A percentile compares a stretch with the other conserved stretches of the same genome.
Conservation (phyloP, 2,113 vertebrate species). For the Brachyhypopomus gauderio region DNA sequence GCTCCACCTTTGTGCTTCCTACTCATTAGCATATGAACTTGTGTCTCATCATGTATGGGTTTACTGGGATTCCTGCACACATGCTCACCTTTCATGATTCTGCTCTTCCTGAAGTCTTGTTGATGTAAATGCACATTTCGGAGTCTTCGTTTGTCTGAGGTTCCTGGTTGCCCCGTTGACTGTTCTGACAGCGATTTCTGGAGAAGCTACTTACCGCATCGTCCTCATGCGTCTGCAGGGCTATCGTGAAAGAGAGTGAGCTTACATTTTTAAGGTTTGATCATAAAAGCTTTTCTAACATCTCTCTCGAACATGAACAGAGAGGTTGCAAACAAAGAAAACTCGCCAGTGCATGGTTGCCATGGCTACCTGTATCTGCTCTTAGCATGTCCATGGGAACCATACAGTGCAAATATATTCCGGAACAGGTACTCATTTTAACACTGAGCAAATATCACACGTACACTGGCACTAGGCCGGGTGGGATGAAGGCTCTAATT, state of each 20-base stretch:
- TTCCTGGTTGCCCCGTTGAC: neutral
- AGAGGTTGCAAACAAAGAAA: constrained; percentile 31
- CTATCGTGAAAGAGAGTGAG: neutral
- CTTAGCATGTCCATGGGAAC: constrained; percentile 28
- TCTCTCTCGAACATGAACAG: constrained; percentile 19
- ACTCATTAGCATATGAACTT: neutral
- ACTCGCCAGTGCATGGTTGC: constrained; percentile 32
- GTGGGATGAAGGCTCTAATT: constrained; percentile 20
- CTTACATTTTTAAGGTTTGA: constrained; percentile 40
- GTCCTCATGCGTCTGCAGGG: no score
- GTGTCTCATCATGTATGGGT: neutral
- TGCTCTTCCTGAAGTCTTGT: no score
- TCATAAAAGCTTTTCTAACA: constrained; percentile 36
- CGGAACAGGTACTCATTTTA: constrained; percentile 36
- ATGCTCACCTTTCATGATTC: no score
- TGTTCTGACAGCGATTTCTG: neutral
- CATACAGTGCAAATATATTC: constrained; percentile 42
- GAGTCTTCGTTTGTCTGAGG: no score
- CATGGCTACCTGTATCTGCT: constrained; percentile 16
- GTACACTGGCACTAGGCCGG: neutral
- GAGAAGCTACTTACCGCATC: neutral
- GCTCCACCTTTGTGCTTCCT: neutral
- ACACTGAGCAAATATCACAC: constrained; percentile 13
- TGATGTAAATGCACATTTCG: no score
- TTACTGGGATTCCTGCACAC: neutral